Conservation (phyloP, 2,888 invertebrate genomes). For the Blastobasis lacticolella region DNA sequence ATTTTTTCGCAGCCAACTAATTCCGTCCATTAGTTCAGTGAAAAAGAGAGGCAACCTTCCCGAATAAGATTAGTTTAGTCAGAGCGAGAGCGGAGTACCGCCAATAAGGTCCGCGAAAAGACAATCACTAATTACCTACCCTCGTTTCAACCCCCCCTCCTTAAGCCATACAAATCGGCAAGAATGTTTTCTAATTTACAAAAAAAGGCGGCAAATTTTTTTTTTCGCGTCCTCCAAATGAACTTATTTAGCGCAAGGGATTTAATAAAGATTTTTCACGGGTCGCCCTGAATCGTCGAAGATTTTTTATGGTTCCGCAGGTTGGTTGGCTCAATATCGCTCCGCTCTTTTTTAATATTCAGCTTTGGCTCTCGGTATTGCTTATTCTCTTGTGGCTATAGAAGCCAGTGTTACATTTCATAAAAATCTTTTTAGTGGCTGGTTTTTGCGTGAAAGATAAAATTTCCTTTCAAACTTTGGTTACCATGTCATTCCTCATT, state of each 20-base stretch:
- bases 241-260: slow-evolving; percentile 70
- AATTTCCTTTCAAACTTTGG: no score
- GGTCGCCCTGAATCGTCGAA: slow-evolving; percentile 54
- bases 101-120: slow-evolving; percentile 24
- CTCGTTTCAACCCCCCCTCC: slow-evolving; percentile 17
- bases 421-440: not conserved
- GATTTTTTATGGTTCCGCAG: slow-evolving; percentile 16
- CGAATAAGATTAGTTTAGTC: no score
- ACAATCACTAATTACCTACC: slow-evolving; percentile 64
- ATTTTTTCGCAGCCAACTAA: no score
- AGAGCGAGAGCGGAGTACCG: no score
- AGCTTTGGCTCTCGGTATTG: no score
- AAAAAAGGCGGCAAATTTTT: slow-evolving; percentile 41
- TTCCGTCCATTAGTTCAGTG: no score
- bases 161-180: slow-evolving; percentile 71
- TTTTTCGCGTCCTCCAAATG: slow-evolving; percentile 54
- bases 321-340: slow-evolving; percentile 2
- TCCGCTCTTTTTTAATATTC: not conserved
- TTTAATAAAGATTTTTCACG: slow-evolving; percentile 73
- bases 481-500: no score
- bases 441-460: not conserved
- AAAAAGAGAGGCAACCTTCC: no score
- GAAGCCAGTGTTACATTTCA: no score
- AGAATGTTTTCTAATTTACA: slow-evolving; percentile 70
- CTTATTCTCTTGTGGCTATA: no score